Conservation (phyloP, 2,113 vertebrate genomes). For the Callipepla californica region DNA sequence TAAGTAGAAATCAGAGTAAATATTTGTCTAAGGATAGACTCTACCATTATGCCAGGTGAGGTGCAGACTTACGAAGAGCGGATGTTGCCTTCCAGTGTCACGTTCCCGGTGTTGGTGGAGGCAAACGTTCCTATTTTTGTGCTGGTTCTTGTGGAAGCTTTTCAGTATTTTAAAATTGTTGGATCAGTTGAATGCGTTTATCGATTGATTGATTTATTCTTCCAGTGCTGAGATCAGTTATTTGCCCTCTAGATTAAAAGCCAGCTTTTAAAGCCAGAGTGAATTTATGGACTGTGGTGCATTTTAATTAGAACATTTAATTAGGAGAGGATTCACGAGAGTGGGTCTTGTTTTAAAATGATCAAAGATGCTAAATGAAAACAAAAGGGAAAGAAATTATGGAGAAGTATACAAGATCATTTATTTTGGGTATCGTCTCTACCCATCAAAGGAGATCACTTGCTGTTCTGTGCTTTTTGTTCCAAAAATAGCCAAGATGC, state of each 20-base stretch:
- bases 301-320: constrained; percentile 68
- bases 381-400: constrained; percentile 34
- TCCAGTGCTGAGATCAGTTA: constrained; percentile 24
- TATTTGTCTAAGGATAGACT: constrained; percentile 30
- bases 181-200: neutral
- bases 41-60: constrained; percentile 8
- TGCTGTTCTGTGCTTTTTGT: constrained; percentile 46
- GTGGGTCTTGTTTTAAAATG: constrained; percentile 48
- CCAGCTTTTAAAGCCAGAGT: constrained; percentile 42
- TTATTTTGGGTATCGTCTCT: constrained; percentile 54
- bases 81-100: neutral
- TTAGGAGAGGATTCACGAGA: constrained; percentile 58
- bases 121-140: neutral
- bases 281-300: constrained; percentile 58
- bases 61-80: neutral
- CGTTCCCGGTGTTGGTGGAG: neutral
- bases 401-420: constrained; percentile 8
- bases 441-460: constrained; percentile 40
- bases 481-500: constrained; percentile 60
- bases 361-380: constrained; percentile 58
- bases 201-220: neutral
- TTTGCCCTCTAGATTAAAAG: constrained; percentile 61
- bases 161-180: neutral
- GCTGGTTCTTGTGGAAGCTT: neutral
- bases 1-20: constrained; percentile 42